A percentile compares a stretch with the other conserved stretches of the same genome.
These are phyloP conservation scores for Zaprionus africanus DNA, from an alignment of 1,140 invertebrate species.

Conservation along the genomic window DNA sequence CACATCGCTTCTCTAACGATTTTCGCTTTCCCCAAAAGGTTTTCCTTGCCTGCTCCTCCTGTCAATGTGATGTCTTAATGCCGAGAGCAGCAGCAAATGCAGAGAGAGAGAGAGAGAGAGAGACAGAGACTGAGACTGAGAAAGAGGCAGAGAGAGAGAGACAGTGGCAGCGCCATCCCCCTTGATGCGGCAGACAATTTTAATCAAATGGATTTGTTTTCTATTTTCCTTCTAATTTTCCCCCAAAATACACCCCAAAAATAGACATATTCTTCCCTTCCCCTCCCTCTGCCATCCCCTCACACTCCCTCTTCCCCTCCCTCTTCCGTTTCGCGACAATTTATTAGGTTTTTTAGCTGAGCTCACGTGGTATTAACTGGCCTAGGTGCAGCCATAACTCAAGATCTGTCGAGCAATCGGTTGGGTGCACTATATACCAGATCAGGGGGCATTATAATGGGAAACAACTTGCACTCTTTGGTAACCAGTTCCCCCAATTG, in stretches of 20 bases:
- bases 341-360: constrained; percentile 46
- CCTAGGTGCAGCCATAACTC: constrained; percentile 40
- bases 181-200: constrained; percentile 19
- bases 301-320: too few species aligned
- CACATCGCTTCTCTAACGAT: constrained; percentile 59
- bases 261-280: constrained; percentile 9
- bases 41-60: constrained; percentile 8
- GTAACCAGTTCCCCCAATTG: too few species aligned
- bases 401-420: constrained; percentile 3
- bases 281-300: background rate
- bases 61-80: constrained; percentile 58
- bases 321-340: background rate
- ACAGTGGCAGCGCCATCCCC: constrained; percentile 15
- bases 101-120: background rate
- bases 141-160: background rate
- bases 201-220: constrained; percentile 60
- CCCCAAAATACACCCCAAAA: constrained; percentile 23
- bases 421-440: background rate
- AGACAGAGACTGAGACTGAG: too few species aligned
- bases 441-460: background rate
- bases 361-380: constrained; percentile 35
- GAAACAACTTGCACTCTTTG: too few species aligned
- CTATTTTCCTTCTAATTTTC: constrained; percentile 47
- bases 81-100: too few species aligned
- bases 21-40: constrained; percentile 35